A percentile compares a stretch with the other conserved stretches of the same genome.
phyloP scores from a whole-genome alignment of 2,888 invertebrate genomes.

The Ecliptopera silaceata region DNA sequence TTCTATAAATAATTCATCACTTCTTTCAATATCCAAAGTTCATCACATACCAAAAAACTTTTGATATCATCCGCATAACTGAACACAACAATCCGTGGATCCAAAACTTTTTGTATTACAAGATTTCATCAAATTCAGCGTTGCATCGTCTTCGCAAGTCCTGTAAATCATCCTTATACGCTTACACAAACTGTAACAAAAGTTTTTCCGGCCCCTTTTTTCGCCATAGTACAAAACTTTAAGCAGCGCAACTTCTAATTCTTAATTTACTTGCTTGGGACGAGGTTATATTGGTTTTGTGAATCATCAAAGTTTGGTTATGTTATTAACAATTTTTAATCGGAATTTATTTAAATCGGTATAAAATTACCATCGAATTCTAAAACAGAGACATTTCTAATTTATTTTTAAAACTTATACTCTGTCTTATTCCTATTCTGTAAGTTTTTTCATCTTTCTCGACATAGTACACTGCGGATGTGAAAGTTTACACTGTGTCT shows the following conservation, averaged over 20 bases:
- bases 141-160: constrained; percentile 58
- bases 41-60: constrained; percentile 13
- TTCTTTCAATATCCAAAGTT: constrained; percentile 2
- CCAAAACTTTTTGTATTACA: constrained; percentile 27
- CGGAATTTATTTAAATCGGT: too few relatives aligned
- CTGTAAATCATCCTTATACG: constrained; percentile 72
- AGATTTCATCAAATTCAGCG: constrained; percentile 50
- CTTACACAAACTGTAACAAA: constrained; percentile 70
- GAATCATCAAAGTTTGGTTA: too few relatives aligned
- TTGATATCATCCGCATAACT: constrained; percentile 10
- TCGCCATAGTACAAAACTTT: not conserved
- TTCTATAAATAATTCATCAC: not conserved
- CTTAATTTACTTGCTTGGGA: too few relatives aligned
- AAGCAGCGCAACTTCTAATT: not conserved
- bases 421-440: too few relatives aligned
- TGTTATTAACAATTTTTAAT: too few relatives aligned
- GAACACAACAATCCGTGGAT: constrained; percentile 9
- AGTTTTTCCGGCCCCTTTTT: constrained; percentile 56
- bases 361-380: too few relatives aligned
- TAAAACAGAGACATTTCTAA: too few relatives aligned
- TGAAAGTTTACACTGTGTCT: not conserved
- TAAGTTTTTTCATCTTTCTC: too few relatives aligned
- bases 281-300: too few relatives aligned
- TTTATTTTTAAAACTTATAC: too few relatives aligned
- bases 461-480: not conserved